Base-by-base conservation (phyloP, 2,888 invertebrate species). In the Cerastis rubricosa region DNA sequence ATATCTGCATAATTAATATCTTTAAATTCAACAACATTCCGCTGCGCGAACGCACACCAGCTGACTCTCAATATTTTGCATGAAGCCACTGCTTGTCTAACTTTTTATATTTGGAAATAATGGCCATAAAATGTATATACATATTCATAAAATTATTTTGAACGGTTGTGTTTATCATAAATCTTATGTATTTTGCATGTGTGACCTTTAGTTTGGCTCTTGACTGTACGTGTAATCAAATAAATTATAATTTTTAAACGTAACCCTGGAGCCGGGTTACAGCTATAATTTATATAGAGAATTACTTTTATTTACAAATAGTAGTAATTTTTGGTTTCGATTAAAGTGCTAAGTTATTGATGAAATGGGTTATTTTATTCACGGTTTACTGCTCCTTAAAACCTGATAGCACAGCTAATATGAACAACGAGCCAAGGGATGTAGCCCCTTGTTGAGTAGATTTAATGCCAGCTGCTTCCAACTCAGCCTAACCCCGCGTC, bases 341-440 rank as follows among this genome's bases (percentile, higher is more conserved):
- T 93, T 93, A 93, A 94, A 94, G 88, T 87, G 83, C 87, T 92
- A 91, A 92, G 89, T 91, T 92, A 91, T 91, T 87, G 73, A 74
- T 45, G 14, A 86, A 59, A 57, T 51, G n/a, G 67, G 76, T 61
- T 71, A 29, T 76, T 85, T 78, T 87, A 67, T 72, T 79, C 0
- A 40, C 19, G 11, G 22, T 29, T 22, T 12, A 22, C 11, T 49
- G 35, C 6, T 68, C 6, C n/a, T 64, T 9, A 14, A 14, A n/a
- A 64, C 17, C 17, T 29, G 29, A 29, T 29, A 4, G 59, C 61
- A 19, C n/a, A 7, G n/a, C n/a, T 64, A 63, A 9, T n/a, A 63
- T 43, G 63, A 8, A 61, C 61, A 51, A 25, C 12, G 40, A 40
- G 2, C 5, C 19, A 4, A 29, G 17, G 59, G 12, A 6, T 35